Conservation (phyloP, 2,113 vertebrate genomes). For the Cryptotis parvus region DNA sequence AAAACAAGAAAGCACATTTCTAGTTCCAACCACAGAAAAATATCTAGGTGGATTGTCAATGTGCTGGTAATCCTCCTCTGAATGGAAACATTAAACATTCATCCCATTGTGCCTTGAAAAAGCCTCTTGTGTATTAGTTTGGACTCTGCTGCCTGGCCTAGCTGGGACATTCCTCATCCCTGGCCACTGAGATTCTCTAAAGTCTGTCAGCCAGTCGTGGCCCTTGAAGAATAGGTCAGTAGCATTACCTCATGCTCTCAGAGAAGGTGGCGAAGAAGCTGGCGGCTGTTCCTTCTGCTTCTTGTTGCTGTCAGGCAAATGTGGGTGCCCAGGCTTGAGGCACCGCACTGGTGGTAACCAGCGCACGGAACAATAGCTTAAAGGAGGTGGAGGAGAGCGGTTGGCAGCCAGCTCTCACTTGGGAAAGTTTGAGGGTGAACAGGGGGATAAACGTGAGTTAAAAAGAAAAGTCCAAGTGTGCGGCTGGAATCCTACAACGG, state of each 20-base stretch:
- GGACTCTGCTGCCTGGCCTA: conserved; percentile 66
- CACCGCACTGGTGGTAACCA: conserved; percentile 78
- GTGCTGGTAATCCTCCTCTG: conserved; percentile 78
- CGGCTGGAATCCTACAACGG: conserved; percentile 81
- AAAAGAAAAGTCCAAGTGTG: conserved; percentile 85
- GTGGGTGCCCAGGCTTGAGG: conserved; percentile 61
- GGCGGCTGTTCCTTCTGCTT: conserved; percentile 77
- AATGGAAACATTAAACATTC: conserved; percentile 86
- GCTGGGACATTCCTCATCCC: conserved; percentile 79
- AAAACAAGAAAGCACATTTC: conserved; percentile 74
- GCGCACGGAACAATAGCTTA: conserved; percentile 72
- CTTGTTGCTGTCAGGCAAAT: conserved; percentile 83
- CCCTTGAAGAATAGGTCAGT: conserved; percentile 82
- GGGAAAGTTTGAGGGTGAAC: conserved; percentile 73
- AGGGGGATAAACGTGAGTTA: conserved; percentile 81
- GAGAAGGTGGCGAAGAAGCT: conserved; percentile 82
- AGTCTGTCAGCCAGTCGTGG: conserved; percentile 81
- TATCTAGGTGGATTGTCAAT: conserved; percentile 79
- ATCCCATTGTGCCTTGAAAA: conserved; percentile 82
- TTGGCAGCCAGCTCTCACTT: conserved; percentile 64
- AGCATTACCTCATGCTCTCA: conserved; percentile 87
- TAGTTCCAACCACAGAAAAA: conserved; percentile 74
- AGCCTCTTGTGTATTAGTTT: conserved; percentile 78
- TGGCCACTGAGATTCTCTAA: conserved; percentile 79
- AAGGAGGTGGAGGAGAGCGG: conserved; percentile 44